Evolutionary conservation across 1,140 invertebrate genomes (phyloP).

Genomic region (Globodera ellingtonae): DNA sequence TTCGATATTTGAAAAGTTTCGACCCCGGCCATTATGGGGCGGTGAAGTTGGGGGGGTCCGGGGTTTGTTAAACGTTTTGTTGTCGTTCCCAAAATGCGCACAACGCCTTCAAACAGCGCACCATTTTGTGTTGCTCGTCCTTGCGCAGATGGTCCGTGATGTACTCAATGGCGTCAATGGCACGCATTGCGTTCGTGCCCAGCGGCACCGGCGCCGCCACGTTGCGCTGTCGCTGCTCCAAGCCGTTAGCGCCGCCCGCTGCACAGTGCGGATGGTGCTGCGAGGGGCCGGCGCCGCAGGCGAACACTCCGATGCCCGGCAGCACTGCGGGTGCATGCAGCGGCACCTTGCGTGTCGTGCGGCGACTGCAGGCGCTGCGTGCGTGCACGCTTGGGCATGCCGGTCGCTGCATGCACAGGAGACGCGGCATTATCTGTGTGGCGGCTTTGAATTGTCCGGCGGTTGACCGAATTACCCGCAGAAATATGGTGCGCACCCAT

Average conservation of each 20-base stretch:
- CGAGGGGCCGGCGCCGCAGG: conserved; percentile 33
- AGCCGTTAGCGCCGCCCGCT: background rate
- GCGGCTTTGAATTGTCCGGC: conserved; percentile 2
- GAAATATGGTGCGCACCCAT: conserved; percentile 87
- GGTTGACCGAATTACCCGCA: conserved; percentile 70
- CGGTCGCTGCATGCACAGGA: conserved; percentile 63
- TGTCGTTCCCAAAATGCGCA: no score
- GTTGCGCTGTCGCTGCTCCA: conserved; percentile 38
- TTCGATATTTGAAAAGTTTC: no score
- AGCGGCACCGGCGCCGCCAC: background rate
- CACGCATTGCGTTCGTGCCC: background rate
- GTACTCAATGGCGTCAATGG: conserved; percentile 61
- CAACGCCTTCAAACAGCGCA: conserved; percentile 39
- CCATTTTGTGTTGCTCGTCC: conserved; percentile 63
- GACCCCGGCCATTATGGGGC: no score
- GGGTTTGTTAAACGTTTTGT: no score
- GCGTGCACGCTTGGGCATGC: conserved; percentile 12
- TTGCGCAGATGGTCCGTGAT: conserved; percentile 63
- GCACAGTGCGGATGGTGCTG: conserved; percentile 61
- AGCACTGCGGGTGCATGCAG: conserved; percentile 42
- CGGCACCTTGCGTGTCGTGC: conserved; percentile 37
- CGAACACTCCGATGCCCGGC: conserved; percentile 58
- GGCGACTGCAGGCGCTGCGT: conserved; percentile 5
- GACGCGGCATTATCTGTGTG: conserved; percentile 66
- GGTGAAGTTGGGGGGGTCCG: no score